Base-by-base conservation (phyloP, 2,888 invertebrate species). In the Hylaea fasciaria region DNA sequence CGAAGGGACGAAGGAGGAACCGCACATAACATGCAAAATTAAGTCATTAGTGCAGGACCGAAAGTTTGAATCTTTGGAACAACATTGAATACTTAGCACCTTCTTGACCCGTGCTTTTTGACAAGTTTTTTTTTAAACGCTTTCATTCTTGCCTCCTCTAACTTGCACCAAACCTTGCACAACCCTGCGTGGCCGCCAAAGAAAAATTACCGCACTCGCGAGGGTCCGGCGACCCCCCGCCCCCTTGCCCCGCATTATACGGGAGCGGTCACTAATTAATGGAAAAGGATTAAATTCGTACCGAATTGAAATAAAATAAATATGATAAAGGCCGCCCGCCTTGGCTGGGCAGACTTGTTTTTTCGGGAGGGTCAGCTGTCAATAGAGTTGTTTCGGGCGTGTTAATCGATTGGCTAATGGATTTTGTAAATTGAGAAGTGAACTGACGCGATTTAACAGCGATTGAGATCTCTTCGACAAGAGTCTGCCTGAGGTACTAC, bases 241-340 rank as follows among this genome's bases (percentile, higher is more conserved):
- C 32, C 46, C 2, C 46, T 14, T 14, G 29, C 83, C 85, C 87
- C 86, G 81, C 86, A 86, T 88, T 85, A 85, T 56, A 48, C 61
- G 55, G 81, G 82, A 82, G 82, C 87, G 88, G 89, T 87, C 91
- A 91, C 91, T 91, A 92, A 92, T 91, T 91, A 92, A 92, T 92
- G 91, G 90, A 91, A 91, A 91, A 91, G 91, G 91, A 91, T 92
- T 92, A 91, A 91, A 91, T 91, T 91, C 86, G 89, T 85, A 82
- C 85, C 76, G 88, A 90, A 91, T 91, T 88, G 90, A 91, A 92
- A 91, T 91, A 91, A 91, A 92, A 92, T 92, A 92, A 91, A 91
- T 91, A 91, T 91, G 91, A 91, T 89, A 86, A 89, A 86, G 89
- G 84, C 28, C 28, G 80, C 44, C 74, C 83, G 83, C 79, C 85